Evolutionary conservation across 2,113 vertebrate genomes (phyloP), one percentile per base, ranked within the genome.

Genomic region (Pholis gunnellus): DNA sequence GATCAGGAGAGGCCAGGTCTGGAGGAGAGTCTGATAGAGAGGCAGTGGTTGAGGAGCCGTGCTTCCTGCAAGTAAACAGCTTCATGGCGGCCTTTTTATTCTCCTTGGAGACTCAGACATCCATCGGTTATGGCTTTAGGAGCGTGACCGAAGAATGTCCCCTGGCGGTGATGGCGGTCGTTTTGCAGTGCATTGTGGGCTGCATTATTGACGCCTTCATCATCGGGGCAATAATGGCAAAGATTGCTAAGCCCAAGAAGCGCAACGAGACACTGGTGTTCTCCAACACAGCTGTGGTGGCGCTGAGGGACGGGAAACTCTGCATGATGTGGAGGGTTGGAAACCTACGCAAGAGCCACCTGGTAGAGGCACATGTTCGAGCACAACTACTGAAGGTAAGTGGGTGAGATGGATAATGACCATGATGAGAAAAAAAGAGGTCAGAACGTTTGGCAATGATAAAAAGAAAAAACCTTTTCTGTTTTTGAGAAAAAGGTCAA

Each of bases 231-330:
- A 95, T 97, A 73, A 97, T 97, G 97, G 96, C 95, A 85, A 97
- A 97, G 95, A 97, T 98, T 90, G 96, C 97, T 88, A 97, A 97
- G 95, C 97, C 97, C 94, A 97, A 97, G 95, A 97, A 97, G 90
- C 97, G 97, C 93, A 97, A 97, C 64, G 96, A 96, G 91, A 98
- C 97, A 1, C 93, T 98, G 74, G 91, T 97, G 84, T 98, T 97
- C 91, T 97, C 96, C 0, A 92, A 96, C 69, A 95, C 94, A 40
- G 97, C 97, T 1, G 96, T 97, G n/a, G 95, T 97, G 88, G 96
- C 97, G 1, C 90, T 96, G 87, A 96, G 97, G 46, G 96, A 97
- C 20, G 96, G 88, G 46, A 96, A 96, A 86, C 95, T 97, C 86
- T 97, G 97, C 90, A 96, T 98, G 93, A 97, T 97, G 97, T 97